Conservation (phyloP, 92 coral and sea anemone genomes). For the Phenganax marumi region DNA sequence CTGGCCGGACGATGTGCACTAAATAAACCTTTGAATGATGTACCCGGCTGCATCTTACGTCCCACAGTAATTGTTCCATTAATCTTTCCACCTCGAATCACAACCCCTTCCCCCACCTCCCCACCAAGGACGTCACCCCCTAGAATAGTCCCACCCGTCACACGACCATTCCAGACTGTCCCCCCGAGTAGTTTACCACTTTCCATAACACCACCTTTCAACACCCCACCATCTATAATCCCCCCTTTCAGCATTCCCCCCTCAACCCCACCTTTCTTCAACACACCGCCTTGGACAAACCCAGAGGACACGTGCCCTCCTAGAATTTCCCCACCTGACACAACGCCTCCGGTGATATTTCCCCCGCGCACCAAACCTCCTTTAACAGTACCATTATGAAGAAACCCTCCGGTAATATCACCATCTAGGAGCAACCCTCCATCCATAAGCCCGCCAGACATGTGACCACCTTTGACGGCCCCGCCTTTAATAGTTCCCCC, state of each 20-base stretch:
- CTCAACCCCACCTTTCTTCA: slow-evolving; percentile 88
- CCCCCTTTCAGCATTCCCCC: slow-evolving; percentile 91
- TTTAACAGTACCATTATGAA: slow-evolving; percentile 77
- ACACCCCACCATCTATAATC: slow-evolving; percentile 76
- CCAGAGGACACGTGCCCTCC: slow-evolving; percentile 90
- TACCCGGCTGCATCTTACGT: slow-evolving; percentile 28
- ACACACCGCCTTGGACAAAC: slow-evolving; percentile 77
- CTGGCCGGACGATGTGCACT: background rate
- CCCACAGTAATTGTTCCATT: slow-evolving; percentile 76
- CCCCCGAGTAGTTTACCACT: slow-evolving; percentile 90
- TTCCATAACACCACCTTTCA: slow-evolving; percentile 96
- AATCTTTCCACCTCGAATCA: slow-evolving; percentile 73
- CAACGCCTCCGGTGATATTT: slow-evolving; percentile 72
- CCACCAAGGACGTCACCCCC: slow-evolving; percentile 96
- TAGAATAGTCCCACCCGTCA: slow-evolving; percentile 88
- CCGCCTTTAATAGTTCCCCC: slow-evolving; percentile 94
- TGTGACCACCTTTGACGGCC: slow-evolving; percentile 79
- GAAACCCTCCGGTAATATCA: slow-evolving; percentile 75
- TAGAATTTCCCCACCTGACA: slow-evolving; percentile 81
- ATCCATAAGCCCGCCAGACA: slow-evolving; percentile 82
- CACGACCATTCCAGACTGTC: slow-evolving; percentile 81
- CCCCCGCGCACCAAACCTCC: slow-evolving; percentile 85
- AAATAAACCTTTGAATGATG: background rate
- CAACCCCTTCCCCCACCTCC: slow-evolving; percentile 94
- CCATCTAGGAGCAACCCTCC: slow-evolving; percentile 85